phyloP scores from a whole-genome alignment of 2,113 vertebrate species.

The Hippocampus zosterae region DNA sequence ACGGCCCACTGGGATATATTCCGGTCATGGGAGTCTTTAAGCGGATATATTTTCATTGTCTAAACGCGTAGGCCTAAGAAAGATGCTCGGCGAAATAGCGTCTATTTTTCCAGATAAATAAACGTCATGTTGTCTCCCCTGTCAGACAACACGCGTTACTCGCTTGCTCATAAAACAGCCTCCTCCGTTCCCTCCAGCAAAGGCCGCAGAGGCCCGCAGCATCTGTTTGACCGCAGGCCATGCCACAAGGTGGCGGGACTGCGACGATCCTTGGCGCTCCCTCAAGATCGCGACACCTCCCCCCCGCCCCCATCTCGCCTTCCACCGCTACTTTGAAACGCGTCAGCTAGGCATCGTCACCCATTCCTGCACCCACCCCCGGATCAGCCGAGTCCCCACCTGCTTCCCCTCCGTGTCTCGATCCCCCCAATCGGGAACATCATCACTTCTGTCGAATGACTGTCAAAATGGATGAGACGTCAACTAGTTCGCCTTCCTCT shows the following conservation, averaged over 20 bases:
- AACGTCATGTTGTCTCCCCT: slow-evolving; percentile 32
- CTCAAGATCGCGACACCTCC: slow-evolving; percentile 51
- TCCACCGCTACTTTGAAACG: slow-evolving; percentile 68
- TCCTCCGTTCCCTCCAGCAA: slow-evolving; percentile 65
- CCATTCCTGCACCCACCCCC: background rate
- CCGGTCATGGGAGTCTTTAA: too few relatives aligned
- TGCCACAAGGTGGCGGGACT: slow-evolving; percentile 72
- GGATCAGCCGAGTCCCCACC: slow-evolving; percentile 29
- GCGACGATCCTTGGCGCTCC: slow-evolving; percentile 64
- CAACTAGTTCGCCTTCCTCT: slow-evolving; percentile 35
- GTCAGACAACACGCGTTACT: too few relatives aligned
- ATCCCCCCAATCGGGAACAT: slow-evolving; percentile 13
- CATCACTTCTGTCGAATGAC: slow-evolving; percentile 3
- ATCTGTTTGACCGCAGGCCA: slow-evolving; percentile 76
- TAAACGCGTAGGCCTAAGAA: too few relatives aligned
- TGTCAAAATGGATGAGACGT: slow-evolving; percentile 42
- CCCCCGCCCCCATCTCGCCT: slow-evolving; percentile 64
- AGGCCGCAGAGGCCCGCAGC: slow-evolving; percentile 66
- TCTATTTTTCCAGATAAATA: slow-evolving; percentile 20
- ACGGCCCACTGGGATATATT: too few relatives aligned
- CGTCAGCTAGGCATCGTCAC: background rate
- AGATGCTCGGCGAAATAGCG: too few relatives aligned
- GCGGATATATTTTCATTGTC: too few relatives aligned
- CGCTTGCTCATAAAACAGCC: slow-evolving; percentile 49
- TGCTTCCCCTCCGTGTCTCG: slow-evolving; percentile 15